These are phyloP conservation scores for Andrena flavipes DNA, from an alignment of 2,888 invertebrate species.

Conservation along the genomic window DNA sequence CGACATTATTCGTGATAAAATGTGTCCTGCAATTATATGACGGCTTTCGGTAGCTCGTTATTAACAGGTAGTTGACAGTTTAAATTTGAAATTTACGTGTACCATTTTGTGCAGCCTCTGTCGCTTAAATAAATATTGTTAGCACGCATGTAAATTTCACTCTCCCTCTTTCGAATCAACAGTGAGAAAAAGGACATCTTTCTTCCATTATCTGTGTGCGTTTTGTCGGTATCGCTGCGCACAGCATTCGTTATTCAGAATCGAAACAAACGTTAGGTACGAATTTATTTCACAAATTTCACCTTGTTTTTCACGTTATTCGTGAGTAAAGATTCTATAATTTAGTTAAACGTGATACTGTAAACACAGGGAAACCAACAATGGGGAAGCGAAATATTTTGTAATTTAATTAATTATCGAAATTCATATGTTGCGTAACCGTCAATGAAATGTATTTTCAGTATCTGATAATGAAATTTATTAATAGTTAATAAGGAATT, in stretches of 20 bases:
- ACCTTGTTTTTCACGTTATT: too few relatives aligned
- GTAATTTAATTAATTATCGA: background rate
- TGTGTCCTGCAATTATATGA: constrained; percentile 12
- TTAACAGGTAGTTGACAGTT: constrained; percentile 10
- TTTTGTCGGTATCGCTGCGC: too few relatives aligned
- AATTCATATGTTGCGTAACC: constrained; percentile 1
- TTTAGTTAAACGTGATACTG: too few relatives aligned
- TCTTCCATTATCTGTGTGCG: too few relatives aligned
- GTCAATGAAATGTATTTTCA: background rate
- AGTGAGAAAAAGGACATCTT: too few relatives aligned
- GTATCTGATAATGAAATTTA: too few relatives aligned
- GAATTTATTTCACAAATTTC: too few relatives aligned
- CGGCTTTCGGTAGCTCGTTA: background rate
- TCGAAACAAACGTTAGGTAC: too few relatives aligned
- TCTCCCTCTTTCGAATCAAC: too few relatives aligned
- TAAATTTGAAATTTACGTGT: background rate
- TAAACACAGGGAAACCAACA: background rate
- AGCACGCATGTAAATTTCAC: background rate
- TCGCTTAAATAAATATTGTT: background rate
- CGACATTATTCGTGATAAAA: constrained; percentile 8
- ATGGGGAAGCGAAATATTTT: background rate
- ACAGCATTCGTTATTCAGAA: too few relatives aligned
- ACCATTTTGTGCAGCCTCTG: background rate
- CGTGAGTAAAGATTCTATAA: too few relatives aligned
- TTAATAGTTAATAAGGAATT: too few relatives aligned